Percentiles rank a stretch among this genome's conserved stretches.
These are phyloP conservation scores for Rhodophaea formosa DNA, from an alignment of 2,888 invertebrate species.

Conservation along the genomic window DNA sequence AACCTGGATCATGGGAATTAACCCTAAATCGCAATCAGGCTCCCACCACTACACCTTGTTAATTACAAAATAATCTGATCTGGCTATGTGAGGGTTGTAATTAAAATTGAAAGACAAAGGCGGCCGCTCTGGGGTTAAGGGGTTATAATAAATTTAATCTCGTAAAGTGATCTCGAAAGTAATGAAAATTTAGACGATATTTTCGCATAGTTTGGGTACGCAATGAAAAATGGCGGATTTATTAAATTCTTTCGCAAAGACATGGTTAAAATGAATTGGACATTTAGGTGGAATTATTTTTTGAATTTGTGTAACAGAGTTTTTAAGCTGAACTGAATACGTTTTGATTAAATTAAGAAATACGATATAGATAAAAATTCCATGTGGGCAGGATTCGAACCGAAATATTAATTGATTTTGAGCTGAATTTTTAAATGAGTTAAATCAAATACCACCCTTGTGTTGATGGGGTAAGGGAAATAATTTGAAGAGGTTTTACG, in stretches of 20 bases:
- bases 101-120: conserved; percentile 5
- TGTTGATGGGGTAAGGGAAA: too few relatives aligned
- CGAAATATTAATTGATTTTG: too few relatives aligned
- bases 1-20: background rate
- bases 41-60: background rate
- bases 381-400: too few relatives aligned
- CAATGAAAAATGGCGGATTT: background rate
- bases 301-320: too few relatives aligned
- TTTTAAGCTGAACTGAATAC: too few relatives aligned
- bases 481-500: too few relatives aligned
- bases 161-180: background rate
- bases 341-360: too few relatives aligned
- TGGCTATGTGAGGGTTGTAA: background rate
- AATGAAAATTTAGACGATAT: background rate
- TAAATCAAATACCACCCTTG: too few relatives aligned
- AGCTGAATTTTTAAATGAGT: too few relatives aligned
- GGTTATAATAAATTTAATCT: background rate
- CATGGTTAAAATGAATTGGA: too few relatives aligned
- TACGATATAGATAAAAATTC: too few relatives aligned
- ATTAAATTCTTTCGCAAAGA: background rate
- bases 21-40: background rate
- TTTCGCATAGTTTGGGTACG: background rate
- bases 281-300: too few relatives aligned
- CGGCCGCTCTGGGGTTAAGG: conserved; percentile 1
- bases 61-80: conserved; percentile 10